These are phyloP conservation scores for Sebastes fasciatus DNA, from an alignment of 2,113 vertebrate species.

Conservation along the genomic window DNA sequence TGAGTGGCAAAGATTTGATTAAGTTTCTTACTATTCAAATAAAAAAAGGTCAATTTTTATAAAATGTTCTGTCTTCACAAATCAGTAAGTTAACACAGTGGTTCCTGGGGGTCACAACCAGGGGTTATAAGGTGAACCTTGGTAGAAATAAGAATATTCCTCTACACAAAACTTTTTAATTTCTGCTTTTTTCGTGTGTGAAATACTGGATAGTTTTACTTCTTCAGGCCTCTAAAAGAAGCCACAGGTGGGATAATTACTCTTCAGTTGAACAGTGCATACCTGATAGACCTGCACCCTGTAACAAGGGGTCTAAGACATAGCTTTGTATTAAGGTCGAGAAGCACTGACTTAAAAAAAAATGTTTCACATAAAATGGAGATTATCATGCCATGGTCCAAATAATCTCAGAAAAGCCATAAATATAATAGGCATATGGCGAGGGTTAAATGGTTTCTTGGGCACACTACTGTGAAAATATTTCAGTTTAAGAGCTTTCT, in stretches of 20 bases:
- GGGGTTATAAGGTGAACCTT: not conserved
- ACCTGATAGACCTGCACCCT: not conserved
- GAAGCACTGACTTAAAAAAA: not conserved
- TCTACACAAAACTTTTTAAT: not conserved
- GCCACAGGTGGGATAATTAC: not conserved
- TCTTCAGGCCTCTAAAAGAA: not conserved
- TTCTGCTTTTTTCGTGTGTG: not conserved
- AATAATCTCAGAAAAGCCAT: not conserved
- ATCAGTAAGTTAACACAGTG: not conserved
- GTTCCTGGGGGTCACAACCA: not conserved
- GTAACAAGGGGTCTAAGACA: not conserved
- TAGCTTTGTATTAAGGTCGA: not conserved
- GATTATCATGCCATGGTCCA: not conserved
- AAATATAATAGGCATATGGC: not conserved
- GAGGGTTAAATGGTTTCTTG: not conserved
- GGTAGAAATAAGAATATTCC: not conserved
- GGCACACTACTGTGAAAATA: not conserved
- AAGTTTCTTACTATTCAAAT: not conserved
- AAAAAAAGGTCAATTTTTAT: too few species aligned
- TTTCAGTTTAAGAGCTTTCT: slow-evolving; percentile 47
- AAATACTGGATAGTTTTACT: not conserved
- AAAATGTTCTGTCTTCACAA: not conserved
- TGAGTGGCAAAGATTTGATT: slow-evolving; percentile 71
- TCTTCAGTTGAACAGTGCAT: not conserved
- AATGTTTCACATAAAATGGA: not conserved